Base-by-base conservation (phyloP, 2,113 vertebrate species). In the Phaethon lepturus region DNA sequence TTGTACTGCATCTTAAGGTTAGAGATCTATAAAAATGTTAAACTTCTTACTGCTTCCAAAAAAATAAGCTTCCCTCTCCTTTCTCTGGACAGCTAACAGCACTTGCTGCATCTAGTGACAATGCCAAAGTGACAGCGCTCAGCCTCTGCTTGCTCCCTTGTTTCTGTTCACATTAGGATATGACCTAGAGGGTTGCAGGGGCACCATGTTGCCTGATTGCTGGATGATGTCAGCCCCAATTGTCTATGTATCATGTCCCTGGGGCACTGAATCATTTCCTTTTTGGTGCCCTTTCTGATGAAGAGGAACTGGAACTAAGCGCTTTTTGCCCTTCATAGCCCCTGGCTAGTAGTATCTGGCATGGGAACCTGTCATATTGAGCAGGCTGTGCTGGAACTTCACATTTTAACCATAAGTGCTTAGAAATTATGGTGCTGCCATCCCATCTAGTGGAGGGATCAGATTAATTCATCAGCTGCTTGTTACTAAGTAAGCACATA, bases 401-500 rank as follows among this genome's bases (percentile, higher is more conserved):
- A 33, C 40, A 23, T 95, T 93, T 88, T 79, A 86, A 59, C 42
- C 22, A 7, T 44, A 73, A 94, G 25, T 2, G 1, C 71, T 66
- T 87, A 23, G 94, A 90, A 96, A 96, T 94, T 86, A 79, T 52
- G 81, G 91, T 96, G 74, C 95, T 96, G 82, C 95, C 78, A 97
- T 96, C 81, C 94, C 93, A 97, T 97, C 95, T 97, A 97, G 95
- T 97, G 97, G 96, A 95, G 94, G 59, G 53, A 96, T 91, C 66
- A 83, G 95, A 94, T 95, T 76, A 95, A 96, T 97, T 97, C 91
- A 90, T 95, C 91, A 90, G 69, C 81, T 97, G 64, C 88, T 90
- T 63, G 73, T 73, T 93, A 80, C 80, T 87, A 88, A 93, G 83
- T 78, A 84, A 89, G 95, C 89, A 66, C 56, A 38, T 85, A 55